Base-by-base conservation (phyloP, 2,797 vertebrate species). In the Clamator glandarius region DNA sequence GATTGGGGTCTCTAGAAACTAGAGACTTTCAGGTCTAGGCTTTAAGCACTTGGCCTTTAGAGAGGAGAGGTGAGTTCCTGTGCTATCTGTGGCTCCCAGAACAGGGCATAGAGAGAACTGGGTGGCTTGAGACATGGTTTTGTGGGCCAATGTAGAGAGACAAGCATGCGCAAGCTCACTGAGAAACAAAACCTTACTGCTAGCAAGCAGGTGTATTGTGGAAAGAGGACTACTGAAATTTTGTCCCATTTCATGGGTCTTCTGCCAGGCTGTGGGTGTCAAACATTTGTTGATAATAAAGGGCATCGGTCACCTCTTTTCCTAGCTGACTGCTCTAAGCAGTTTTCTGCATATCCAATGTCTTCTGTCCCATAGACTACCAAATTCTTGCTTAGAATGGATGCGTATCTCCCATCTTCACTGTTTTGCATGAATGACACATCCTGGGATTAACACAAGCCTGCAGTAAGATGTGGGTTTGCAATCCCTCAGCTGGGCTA, bases 111-210 rank as follows among this genome's bases (percentile, higher is more conserved):
- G 33, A 16, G 24, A 55, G 6, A 35, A 26, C 2, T 11, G 58
- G 6, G 7, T 48, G 35, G 29, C 6, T 41, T 16, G 21, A 5
- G 39, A 46, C 3, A 0, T 7, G 23, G 15, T 48, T 51, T 69
- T 86, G 44, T 5, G 21, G 23, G 31, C 39, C 24, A 28, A 1
- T 0, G 4, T 29, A 75, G 55, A 42, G 33, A 39, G 3, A n/a
- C 0, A 5, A 44, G 29, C 0, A 0, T 33, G 46, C 23, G 10
- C 48, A 73, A 19, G 21, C 42, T 19, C 2, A 2, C 35, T 62
- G 51, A 58, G 66, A 61, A 51, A 14, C 12, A 68, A 67, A 23
- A 81, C 28, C 11, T 10, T 44, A 11, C 29, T 2, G 4, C 11
- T 50, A 41, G 15, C 15, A 11, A 21, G 9, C 5, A 35, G 50